phyloP scores from a whole-genome alignment of 2,888 invertebrate genomes.

The Patella caerulea region DNA sequence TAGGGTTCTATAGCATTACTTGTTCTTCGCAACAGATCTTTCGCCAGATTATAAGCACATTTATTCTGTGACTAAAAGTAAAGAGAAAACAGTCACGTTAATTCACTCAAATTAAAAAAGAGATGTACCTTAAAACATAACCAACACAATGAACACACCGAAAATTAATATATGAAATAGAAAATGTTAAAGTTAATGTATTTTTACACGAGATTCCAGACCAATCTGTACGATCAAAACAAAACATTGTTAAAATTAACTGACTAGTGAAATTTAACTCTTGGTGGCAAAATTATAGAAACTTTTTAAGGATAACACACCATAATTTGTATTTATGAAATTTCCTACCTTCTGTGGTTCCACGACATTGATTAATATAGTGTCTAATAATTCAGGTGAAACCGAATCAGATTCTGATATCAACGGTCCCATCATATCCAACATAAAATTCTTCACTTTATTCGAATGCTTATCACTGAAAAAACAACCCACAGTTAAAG shows the following conservation, averaged over 20 bases:
- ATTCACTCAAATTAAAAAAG: too few relatives aligned
- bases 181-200: too few relatives aligned
- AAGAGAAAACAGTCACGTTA: background rate
- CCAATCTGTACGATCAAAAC: too few relatives aligned
- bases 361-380: constrained; percentile 92
- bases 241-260: too few relatives aligned
- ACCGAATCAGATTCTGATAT: constrained; percentile 96
- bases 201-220: too few relatives aligned
- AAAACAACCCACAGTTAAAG: constrained; percentile 7
- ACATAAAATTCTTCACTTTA: constrained; percentile 96
- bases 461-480: constrained; percentile 92
- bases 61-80: constrained; percentile 82
- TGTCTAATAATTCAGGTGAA: constrained; percentile 92
- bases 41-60: constrained; percentile 90
- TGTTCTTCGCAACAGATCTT: constrained; percentile 91
- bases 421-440: constrained; percentile 93
- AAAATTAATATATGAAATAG: background rate
- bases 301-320: too few relatives aligned
- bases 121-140: too few relatives aligned
- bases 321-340: too few relatives aligned
- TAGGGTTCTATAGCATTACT: constrained; percentile 93
- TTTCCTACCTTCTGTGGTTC: constrained; percentile 79
- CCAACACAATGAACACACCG: background rate
- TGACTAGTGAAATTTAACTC: too few relatives aligned
- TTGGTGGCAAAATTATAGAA: too few relatives aligned